These are phyloP conservation scores for Scarus forsteni DNA, from an alignment of 2,797 vertebrate species.

Conservation along the genomic window DNA sequence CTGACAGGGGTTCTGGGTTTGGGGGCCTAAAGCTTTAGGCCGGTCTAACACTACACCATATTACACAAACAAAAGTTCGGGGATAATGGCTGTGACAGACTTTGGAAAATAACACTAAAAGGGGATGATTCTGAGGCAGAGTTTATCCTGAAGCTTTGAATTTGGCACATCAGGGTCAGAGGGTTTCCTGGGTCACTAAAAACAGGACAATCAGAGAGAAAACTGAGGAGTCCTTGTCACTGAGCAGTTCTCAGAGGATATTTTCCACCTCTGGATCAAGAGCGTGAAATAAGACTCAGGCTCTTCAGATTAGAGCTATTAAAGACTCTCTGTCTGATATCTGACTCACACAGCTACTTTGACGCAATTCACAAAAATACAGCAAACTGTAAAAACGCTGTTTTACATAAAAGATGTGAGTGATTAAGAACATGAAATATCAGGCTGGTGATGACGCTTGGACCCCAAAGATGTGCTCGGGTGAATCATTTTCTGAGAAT, in stretches of 20 bases:
- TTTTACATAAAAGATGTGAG: too few relatives aligned
- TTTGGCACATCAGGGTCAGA: neutral
- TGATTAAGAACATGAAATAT: too few relatives aligned
- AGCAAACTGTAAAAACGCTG: neutral
- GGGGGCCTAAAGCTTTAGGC: too few relatives aligned
- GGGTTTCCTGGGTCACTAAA: neutral
- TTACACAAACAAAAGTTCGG: too few relatives aligned
- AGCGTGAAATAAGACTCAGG: constrained; percentile 49
- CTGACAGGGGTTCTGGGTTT: too few relatives aligned
- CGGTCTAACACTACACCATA: too few relatives aligned
- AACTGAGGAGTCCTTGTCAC: neutral
- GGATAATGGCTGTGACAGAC: too few relatives aligned
- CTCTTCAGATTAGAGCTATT: constrained; percentile 36
- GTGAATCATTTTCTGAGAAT: too few relatives aligned
- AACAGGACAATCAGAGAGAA: neutral
- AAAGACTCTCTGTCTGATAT: constrained; percentile 33
- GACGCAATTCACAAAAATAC: constrained; percentile 1
- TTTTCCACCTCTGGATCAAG: constrained; percentile 37
- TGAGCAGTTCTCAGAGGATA: constrained; percentile 2
- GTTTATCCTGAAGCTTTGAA: neutral
- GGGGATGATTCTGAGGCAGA: neutral
- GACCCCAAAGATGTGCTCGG: too few relatives aligned
- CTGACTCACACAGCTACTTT: constrained; percentile 4
- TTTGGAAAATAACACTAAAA: too few relatives aligned
- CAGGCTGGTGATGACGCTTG: too few relatives aligned